Conservation (phyloP, 2,888 invertebrate genomes). For the Sarcophaga rosellei region DNA sequence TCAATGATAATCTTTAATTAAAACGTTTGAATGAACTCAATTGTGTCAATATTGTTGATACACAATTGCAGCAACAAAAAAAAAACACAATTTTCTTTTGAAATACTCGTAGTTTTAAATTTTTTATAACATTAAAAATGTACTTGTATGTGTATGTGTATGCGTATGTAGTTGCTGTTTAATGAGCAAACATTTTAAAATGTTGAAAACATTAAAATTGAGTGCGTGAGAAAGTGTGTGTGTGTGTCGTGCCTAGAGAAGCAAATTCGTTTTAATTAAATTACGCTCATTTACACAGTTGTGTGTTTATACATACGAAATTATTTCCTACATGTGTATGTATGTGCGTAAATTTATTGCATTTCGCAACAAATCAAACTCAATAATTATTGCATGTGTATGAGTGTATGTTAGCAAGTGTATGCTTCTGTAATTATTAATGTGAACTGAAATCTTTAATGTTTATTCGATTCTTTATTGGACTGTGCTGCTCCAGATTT, state of each 20-base stretch:
- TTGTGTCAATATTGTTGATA: slow-evolving; percentile 11
- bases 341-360: not conserved
- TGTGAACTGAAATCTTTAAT: too few species aligned
- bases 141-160: not conserved
- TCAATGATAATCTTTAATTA: slow-evolving; percentile 10
- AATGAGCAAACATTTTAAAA: slow-evolving; percentile 3
- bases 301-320: not conserved
- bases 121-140: too few species aligned
- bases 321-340: not conserved
- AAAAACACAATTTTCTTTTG: not conserved
- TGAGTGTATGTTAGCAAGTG: too few species aligned
- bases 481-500: too few species aligned
- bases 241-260: not conserved
- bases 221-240: not conserved
- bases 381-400: not conserved
- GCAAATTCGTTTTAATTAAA: slow-evolving; percentile 26
- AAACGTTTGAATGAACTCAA: slow-evolving; percentile 4
- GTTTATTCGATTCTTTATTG: too few species aligned
- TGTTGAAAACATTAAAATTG: slow-evolving; percentile 6
- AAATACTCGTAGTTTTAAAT: not conserved
- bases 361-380: slow-evolving; percentile 11
- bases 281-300: not conserved
- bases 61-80: not conserved
- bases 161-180: not conserved
- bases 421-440: too few species aligned